phyloP scores from a whole-genome alignment of 2,113 vertebrate genomes.

The Callocephalon fimbriatum region DNA sequence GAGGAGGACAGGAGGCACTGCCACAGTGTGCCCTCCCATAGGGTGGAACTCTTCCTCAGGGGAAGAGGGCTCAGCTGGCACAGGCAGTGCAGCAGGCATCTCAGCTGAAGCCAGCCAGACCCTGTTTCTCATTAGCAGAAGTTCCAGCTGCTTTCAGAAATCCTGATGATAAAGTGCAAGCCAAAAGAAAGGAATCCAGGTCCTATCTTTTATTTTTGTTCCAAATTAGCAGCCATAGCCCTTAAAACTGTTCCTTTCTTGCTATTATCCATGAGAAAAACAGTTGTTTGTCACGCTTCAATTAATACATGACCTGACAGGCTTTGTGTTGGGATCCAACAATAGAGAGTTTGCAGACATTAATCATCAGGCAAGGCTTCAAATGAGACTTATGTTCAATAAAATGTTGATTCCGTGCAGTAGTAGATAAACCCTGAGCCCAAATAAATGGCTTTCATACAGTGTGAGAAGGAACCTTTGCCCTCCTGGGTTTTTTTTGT shows the following conservation, averaged over 20 bases:
- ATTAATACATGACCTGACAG: background rate
- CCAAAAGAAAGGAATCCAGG: constrained; percentile 1
- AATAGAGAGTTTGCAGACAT: background rate
- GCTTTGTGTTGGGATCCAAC: background rate
- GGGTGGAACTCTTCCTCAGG: background rate
- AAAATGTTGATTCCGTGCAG: background rate
- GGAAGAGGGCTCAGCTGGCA: constrained; percentile 26
- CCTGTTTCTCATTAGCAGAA: background rate
- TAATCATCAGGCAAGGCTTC: background rate
- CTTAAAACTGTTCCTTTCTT: background rate
- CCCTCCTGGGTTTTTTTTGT: background rate
- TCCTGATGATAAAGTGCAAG: background rate
- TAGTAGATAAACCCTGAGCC: background rate
- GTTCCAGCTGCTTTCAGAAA: constrained; percentile 35
- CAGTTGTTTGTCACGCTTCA: background rate
- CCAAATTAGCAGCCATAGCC: background rate
- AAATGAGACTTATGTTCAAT: background rate
- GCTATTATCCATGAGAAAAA: background rate
- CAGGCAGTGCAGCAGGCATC: background rate
- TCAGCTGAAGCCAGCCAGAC: background rate
- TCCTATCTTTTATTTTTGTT: background rate
- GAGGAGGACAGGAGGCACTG: background rate
- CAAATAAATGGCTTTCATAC: background rate
- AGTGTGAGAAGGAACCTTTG: background rate
- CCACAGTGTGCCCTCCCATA: background rate